Evolutionary conservation across 2,888 invertebrate species (phyloP).

Genomic region (Agapetus fuscipes): DNA sequence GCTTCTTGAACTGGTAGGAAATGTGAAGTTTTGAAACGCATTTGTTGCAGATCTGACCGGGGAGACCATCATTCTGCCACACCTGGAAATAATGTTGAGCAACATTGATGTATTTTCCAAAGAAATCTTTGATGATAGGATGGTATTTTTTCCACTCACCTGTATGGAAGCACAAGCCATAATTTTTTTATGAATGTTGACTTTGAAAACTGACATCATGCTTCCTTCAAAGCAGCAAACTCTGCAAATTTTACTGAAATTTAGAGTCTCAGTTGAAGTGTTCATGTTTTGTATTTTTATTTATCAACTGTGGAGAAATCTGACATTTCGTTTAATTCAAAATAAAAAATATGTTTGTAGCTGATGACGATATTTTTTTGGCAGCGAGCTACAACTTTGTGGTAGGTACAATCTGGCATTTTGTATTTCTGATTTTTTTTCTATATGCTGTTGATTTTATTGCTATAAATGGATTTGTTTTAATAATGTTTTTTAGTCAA

Average conservation of each 20-base stretch:
- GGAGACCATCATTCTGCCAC: constrained; percentile 38
- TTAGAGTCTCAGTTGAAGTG: constrained; percentile 5
- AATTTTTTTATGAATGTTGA: constrained; percentile 36
- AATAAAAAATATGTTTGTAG: background rate
- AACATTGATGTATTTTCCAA: too few species aligned
- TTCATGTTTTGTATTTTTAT: background rate
- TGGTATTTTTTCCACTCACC: too few species aligned
- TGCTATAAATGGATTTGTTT: too few species aligned
- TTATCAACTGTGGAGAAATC: too few species aligned
- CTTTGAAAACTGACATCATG: constrained; percentile 38
- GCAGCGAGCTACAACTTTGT: too few species aligned
- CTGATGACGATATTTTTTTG: background rate
- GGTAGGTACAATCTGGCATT: too few species aligned
- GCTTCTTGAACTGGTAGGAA: constrained; percentile 37
- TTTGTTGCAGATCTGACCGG: constrained; percentile 36
- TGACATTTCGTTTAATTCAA: background rate
- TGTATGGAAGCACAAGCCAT: constrained; percentile 38
- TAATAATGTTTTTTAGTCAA: too few species aligned
- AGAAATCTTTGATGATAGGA: too few species aligned
- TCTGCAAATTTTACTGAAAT: constrained; percentile 27
- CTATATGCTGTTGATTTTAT: too few species aligned
- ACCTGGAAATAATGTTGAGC: constrained; percentile 26
- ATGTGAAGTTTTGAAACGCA: constrained; percentile 37
- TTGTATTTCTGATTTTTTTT: too few species aligned
- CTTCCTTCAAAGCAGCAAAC: constrained; percentile 31